These are phyloP conservation scores for Paratrypauchen microcephalus DNA, from an alignment of 2,797 vertebrate species.

Conservation along the genomic window DNA sequence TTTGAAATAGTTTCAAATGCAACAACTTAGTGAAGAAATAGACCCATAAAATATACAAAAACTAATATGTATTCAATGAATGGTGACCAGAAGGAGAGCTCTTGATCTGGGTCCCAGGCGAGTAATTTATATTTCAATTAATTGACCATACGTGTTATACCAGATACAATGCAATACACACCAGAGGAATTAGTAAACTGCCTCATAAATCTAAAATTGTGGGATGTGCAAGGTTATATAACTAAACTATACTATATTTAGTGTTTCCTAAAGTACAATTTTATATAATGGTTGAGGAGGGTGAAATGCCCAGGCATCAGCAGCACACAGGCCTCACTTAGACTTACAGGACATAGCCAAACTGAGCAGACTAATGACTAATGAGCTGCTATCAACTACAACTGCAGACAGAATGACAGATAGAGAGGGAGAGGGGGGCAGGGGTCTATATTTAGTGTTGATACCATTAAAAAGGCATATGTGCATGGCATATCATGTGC, in stretches of 20 bases:
- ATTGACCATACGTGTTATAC: too few relatives aligned
- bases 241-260: neutral
- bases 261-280: conserved; percentile 12
- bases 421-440: conserved; percentile 18
- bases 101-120: too few relatives aligned
- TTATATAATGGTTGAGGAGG: neutral
- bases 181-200: too few relatives aligned
- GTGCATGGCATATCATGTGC: conserved; percentile 51
- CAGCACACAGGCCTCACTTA: conserved; percentile 10
- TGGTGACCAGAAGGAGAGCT: too few relatives aligned
- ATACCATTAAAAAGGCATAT: conserved; percentile 42
- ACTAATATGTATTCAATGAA: neutral
- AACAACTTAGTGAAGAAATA: neutral
- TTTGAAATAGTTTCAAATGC: conserved; percentile 12
- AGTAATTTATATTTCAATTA: too few relatives aligned
- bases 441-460: conserved; percentile 48
- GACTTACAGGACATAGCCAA: conserved; percentile 13
- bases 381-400: conserved; percentile 20
- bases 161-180: too few relatives aligned
- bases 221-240: neutral
- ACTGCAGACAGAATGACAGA: conserved; percentile 13
- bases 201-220: too few relatives aligned
- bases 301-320: conserved; percentile 17
- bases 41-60: neutral
- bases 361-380: conserved; percentile 22